Evolutionary conservation across 2,797 vertebrate genomes (phyloP).

Genomic region (Acipenser oxyrinchus): DNA sequence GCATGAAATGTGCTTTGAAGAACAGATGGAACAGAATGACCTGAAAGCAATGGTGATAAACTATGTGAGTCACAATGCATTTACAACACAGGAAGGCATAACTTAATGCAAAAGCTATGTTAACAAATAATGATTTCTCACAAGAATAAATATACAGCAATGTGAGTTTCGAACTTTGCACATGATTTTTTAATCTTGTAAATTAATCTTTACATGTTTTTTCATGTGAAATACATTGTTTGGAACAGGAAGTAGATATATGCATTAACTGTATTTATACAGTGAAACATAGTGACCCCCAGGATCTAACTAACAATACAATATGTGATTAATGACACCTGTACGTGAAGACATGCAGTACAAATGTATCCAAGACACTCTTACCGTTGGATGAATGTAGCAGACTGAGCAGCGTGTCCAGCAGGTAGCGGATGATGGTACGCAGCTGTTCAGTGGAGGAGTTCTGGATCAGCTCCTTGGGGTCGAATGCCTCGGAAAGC

Average conservation of each 20-base stretch:
- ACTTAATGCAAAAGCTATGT: no score
- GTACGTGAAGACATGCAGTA: constrained; percentile 7
- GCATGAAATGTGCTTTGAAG: constrained; percentile 92
- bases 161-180: no score
- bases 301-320: neutral
- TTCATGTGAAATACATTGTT: no score
- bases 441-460: constrained; percentile 94
- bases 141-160: no score
- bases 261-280: no score
- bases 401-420: constrained; percentile 94
- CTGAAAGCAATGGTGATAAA: constrained; percentile 45
- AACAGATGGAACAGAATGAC: constrained; percentile 88
- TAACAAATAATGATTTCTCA: no score
- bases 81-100: no score
- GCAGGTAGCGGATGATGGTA: constrained; percentile 89
- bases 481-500: constrained; percentile 48
- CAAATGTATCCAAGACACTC: constrained; percentile 26
- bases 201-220: no score
- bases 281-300: no score
- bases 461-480: constrained; percentile 78
- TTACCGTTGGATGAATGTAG: constrained; percentile 90
- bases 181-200: no score
- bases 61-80: no score
- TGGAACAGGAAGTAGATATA: no score
- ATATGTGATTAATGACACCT: neutral